Conservation (phyloP, 2,113 vertebrate genomes). For the Phylloscopus trochilus region DNA sequence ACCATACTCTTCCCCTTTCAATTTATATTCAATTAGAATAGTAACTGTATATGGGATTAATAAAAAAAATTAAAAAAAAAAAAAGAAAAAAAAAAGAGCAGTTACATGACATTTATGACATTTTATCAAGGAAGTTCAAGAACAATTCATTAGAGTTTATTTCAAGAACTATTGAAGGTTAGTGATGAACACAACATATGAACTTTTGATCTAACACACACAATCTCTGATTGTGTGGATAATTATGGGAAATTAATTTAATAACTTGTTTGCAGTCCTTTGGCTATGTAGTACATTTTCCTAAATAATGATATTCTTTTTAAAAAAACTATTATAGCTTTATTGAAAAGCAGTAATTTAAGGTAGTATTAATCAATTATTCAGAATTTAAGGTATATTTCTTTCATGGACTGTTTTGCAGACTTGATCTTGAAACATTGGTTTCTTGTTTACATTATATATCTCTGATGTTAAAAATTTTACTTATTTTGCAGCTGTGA, state of each 20-base stretch:
- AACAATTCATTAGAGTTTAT: conserved; percentile 27
- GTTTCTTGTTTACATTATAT: not conserved
- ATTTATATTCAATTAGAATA: not conserved
- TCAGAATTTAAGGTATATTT: not conserved
- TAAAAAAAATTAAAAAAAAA: not conserved
- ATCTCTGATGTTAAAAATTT: not conserved
- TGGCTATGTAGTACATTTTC: not conserved
- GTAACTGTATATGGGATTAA: not conserved
- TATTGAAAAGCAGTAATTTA: not conserved
- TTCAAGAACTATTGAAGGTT: conserved; percentile 11
- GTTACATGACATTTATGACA: not conserved
- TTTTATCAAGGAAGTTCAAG: conserved; percentile 42
- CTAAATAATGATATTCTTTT: not conserved
- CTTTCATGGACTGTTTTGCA: not conserved
- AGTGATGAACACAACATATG: not conserved
- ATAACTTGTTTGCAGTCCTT: not conserved
- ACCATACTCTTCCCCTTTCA: not conserved
- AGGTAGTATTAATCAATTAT: not conserved
- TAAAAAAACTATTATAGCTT: not conserved
- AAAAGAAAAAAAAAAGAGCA: not conserved
- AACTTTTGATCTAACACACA: not conserved
- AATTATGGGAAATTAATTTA: not conserved
- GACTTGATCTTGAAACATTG: not conserved
- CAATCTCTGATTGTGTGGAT: not conserved
- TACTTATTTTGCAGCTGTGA: not conserved